These are phyloP conservation scores for Ephydatia muelleri DNA, from an alignment of 37 sponge, comb jelly and placozoan species.

Conservation along the genomic window DNA sequence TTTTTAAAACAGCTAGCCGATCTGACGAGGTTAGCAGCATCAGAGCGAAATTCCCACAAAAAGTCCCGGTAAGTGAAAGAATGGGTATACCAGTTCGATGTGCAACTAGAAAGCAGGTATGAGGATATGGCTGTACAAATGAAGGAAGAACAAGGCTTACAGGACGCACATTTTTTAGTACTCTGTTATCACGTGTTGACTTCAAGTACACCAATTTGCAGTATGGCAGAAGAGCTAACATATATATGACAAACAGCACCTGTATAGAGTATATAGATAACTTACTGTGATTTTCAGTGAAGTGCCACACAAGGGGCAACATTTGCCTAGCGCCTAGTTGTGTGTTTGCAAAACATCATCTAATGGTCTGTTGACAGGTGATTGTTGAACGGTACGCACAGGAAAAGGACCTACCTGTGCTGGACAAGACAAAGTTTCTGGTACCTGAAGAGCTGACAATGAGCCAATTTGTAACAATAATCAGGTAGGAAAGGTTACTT, in stretches of 20 bases:
- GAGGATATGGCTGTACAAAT: neutral
- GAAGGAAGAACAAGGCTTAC: neutral
- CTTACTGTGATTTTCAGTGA: neutral
- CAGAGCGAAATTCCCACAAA: slow-evolving; percentile 94
- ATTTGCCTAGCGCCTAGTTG: neutral
- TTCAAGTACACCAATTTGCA: too few species aligned
- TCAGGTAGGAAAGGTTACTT: slow-evolving; percentile 63
- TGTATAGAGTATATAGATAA: neutral
- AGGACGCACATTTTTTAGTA: neutral
- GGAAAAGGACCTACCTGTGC: slow-evolving; percentile 86
- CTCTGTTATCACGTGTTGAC: too few species aligned
- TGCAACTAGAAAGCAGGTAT: neutral
- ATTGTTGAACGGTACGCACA: slow-evolving; percentile 95
- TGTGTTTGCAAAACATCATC: neutral
- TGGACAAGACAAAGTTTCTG: slow-evolving; percentile 96
- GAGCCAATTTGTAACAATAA: slow-evolving; percentile 90
- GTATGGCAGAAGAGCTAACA: too few species aligned
- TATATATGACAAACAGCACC: neutral
- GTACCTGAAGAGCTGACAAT: slow-evolving; percentile 97
- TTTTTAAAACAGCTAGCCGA: slow-evolving; percentile 78
- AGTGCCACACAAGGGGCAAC: neutral
- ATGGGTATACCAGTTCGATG: too few species aligned
- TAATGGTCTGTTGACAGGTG: slow-evolving; percentile 52
- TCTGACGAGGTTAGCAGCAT: slow-evolving; percentile 95
- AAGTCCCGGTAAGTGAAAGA: slow-evolving; percentile 90